These are phyloP conservation scores for Eupithecia dodoneata DNA, from an alignment of 2,888 invertebrate species.

Conservation along the genomic window DNA sequence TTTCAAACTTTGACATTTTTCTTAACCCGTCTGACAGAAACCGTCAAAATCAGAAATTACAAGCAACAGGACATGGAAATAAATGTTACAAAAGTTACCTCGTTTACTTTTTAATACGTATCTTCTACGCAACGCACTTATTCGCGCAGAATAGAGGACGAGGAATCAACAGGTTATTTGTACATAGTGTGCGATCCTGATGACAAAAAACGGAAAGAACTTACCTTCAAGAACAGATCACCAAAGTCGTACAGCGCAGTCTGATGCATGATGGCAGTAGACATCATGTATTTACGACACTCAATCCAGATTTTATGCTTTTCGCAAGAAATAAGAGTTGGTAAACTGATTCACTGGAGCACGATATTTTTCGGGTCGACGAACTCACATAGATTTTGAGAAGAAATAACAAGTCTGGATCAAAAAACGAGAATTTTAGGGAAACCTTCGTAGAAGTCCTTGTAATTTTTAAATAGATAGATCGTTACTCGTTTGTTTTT, in stretches of 20 bases:
- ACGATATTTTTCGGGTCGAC: constrained; percentile 68
- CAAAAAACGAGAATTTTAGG: constrained; percentile 72
- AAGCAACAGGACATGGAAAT: constrained; percentile 17
- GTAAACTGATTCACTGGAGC: constrained; percentile 77
- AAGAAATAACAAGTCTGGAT: constrained; percentile 65
- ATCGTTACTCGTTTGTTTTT: constrained; percentile 79
- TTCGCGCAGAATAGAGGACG: neutral
- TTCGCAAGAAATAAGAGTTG: constrained; percentile 62
- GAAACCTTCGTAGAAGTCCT: constrained; percentile 67
- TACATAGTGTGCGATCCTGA: neutral
- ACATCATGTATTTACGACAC: constrained; percentile 85
- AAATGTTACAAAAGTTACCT: neutral
- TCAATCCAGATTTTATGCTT: constrained; percentile 75
- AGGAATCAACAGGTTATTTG: neutral
- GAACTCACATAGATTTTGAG: constrained; percentile 77
- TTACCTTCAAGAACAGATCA: constrained; percentile 90
- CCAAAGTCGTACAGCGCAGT: constrained; percentile 90
- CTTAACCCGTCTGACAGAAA: neutral
- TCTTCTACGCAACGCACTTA: no score
- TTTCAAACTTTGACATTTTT: neutral
- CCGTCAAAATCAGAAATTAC: constrained; percentile 6
- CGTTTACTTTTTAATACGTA: no score
- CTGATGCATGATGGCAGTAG: constrained; percentile 91
- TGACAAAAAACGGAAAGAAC: constrained; percentile 40
- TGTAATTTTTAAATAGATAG: constrained; percentile 60